Percentiles rank a stretch among this genome's conserved stretches.
Evolutionary conservation across 2,797 vertebrate genomes (phyloP).

Genomic region (Tachyglossus aculeatus): DNA sequence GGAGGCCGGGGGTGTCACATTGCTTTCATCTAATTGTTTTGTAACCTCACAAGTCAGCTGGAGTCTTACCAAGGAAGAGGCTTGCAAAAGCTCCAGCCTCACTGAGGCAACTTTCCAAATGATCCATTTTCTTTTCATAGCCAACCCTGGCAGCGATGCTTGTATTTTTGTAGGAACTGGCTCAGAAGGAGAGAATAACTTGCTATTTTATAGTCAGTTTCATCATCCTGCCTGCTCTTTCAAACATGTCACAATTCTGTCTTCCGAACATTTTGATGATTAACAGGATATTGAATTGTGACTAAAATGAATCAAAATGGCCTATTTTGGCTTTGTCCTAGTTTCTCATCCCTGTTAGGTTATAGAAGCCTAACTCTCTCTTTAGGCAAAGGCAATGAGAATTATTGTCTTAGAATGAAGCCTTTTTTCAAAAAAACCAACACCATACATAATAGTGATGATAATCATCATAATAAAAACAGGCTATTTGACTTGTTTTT

Average conservation of each 20-base stretch:
- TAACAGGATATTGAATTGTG: not conserved
- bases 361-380: not conserved
- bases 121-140: not conserved
- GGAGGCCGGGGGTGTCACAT: too few species aligned
- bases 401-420: not conserved
- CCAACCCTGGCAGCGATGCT: not conserved
- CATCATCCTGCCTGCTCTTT: not conserved
- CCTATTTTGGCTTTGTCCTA: not conserved
- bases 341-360: not conserved
- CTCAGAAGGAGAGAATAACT: constrained; percentile 1
- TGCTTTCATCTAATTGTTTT: not conserved
- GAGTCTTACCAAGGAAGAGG: not conserved
- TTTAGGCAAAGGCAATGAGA: not conserved
- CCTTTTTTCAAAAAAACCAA: too few species aligned
- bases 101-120: not conserved
- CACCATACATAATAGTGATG: too few species aligned
- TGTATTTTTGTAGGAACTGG: not conserved
- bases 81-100: not conserved
- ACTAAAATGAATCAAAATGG: not conserved
- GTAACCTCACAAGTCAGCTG: not conserved
- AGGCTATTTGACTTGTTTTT: too few species aligned
- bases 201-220: not conserved
- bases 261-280: not conserved
- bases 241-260: not conserved
- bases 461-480: too few species aligned